Evolutionary conservation across 2,888 invertebrate genomes (phyloP).

Genomic region (Macropis europaea): DNA sequence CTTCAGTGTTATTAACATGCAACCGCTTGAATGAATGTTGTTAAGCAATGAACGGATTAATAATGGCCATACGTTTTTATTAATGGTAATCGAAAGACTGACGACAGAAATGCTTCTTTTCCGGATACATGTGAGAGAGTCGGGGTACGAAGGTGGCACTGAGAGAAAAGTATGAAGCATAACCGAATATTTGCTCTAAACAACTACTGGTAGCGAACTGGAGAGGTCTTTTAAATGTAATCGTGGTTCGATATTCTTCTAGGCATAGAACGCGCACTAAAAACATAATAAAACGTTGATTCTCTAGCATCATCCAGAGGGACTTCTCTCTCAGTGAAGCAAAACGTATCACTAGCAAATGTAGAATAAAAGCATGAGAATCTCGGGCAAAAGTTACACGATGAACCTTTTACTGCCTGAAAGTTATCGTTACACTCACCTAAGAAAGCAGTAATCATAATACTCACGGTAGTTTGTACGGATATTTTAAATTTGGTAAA

Average conservation of each 20-base stretch:
- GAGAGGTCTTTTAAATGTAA: constrained; percentile 4
- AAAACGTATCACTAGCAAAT: constrained; percentile 31
- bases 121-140: constrained; percentile 10
- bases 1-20: constrained; percentile 46
- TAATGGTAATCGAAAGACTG: constrained; percentile 63
- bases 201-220: constrained; percentile 2
- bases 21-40: constrained; percentile 43
- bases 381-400: constrained; percentile 29
- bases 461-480: constrained; percentile 55
- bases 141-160: constrained; percentile 34
- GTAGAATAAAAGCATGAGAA: constrained; percentile 24
- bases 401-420: constrained; percentile 52
- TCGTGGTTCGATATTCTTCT: constrained; percentile 22
- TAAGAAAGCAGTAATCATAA: constrained; percentile 40
- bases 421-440: constrained; percentile 35
- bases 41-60: constrained; percentile 40
- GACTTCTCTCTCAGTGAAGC: constrained; percentile 48
- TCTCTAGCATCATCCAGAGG: not conserved
- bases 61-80: constrained; percentile 40
- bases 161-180: constrained; percentile 35
- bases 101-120: constrained; percentile 45
- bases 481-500: constrained; percentile 32
- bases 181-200: constrained; percentile 6
- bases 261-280: constrained; percentile 32
- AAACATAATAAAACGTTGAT: constrained; percentile 7